A percentile compares a stretch with the other conserved stretches of the same genome.
Conservation (phyloP, 2,888 invertebrate species). For the Opisthograptis luteolata region DNA sequence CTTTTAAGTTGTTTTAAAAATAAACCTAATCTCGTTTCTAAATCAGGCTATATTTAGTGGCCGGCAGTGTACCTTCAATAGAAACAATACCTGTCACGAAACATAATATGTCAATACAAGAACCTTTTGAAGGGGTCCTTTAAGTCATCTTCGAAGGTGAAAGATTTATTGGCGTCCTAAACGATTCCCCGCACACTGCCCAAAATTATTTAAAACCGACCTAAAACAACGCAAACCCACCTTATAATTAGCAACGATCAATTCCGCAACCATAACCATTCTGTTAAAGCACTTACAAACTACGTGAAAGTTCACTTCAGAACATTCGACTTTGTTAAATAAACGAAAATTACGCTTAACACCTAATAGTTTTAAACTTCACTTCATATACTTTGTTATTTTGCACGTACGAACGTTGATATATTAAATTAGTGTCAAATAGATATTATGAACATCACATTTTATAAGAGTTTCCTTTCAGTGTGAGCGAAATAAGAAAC, state of each 20-base stretch:
- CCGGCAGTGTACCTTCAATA: background rate
- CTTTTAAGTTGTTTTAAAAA: background rate
- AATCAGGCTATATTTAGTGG: background rate
- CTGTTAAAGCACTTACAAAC: constrained; percentile 43
- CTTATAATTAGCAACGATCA: constrained; percentile 29
- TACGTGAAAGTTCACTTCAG: constrained; percentile 57
- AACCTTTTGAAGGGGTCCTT: no score
- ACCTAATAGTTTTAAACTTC: constrained; percentile 75
- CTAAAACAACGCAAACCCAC: constrained; percentile 18
- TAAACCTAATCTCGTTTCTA: background rate
- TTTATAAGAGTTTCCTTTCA: constrained; percentile 51
- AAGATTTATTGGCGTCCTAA: no score
- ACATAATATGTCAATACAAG: no score
- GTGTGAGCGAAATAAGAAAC: constrained; percentile 61
- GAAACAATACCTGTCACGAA: background rate
- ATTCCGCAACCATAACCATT: constrained; percentile 35
- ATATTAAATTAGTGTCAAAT: constrained; percentile 76
- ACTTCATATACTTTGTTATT: constrained; percentile 54
- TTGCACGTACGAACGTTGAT: constrained; percentile 62
- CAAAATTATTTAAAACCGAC: constrained; percentile 17
- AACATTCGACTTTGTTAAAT: constrained; percentile 53
- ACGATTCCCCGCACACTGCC: constrained; percentile 27
- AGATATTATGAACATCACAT: constrained; percentile 73
- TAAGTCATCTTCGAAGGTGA: background rate
- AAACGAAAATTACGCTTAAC: constrained; percentile 75